Base-by-base conservation (phyloP, 2,113 vertebrate genomes). In the Thamnophis sirtalis region DNA sequence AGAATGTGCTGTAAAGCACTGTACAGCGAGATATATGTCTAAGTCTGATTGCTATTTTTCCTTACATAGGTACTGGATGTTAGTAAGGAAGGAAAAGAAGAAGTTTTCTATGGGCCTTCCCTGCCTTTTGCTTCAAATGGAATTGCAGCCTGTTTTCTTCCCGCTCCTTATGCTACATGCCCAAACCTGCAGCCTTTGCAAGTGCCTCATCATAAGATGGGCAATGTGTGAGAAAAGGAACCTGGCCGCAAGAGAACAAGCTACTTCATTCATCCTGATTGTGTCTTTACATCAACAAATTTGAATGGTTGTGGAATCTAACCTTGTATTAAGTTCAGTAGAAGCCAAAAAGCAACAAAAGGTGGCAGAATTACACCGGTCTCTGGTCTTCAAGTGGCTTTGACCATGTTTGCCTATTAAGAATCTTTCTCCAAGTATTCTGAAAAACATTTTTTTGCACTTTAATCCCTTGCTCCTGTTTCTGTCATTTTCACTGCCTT, bases 111-210 rank as follows among this genome's bases (percentile, higher is more conserved):
- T 3, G 99, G 99, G 48, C 99, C 99, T 10, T 99, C 98, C 0
- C 97, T 99, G 73, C 99, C 99, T 2, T 99, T 99, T 0, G 98
- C 99, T 95, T 99, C 99, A 92, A 99, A 99, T 1, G 99, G 99
- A 63, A 98, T 99, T 94, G 98, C 99, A 11, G 98, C 98, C 0
- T 99, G 98, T 96, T 99, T 99, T 93, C 98, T 99, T 54, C 99
- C 99, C 2, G 99, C 99, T 92, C 99, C 99, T 0, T 98, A 98
- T 63, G 99, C 98, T 96, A 98, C 98, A 0, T 99, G 98, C 95
- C 99, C 99, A 54, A 98, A 99, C 97, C 98, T 99, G 84, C 99
- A 99, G 96, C 99, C 98, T 80, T 97, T 99, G 90, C 99, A 99
- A 98, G 98, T 99, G 94, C 99, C 99, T 97, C 98, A 99, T 95